Evolutionary conservation across 1,140 invertebrate species (phyloP), one percentile per base, ranked within the genome.

Genomic region (Gryon sp.): DNA sequence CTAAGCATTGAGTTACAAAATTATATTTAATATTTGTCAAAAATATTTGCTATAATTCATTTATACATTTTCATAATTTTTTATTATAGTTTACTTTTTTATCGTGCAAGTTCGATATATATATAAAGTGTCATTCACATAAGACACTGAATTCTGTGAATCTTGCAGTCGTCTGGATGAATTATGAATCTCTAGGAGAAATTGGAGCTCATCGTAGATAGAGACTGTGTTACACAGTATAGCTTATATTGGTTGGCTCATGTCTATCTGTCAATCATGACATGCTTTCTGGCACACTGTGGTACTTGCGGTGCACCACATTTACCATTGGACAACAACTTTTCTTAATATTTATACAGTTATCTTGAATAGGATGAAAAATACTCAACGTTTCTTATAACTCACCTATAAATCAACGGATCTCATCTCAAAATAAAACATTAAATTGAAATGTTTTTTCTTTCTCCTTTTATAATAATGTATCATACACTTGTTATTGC

Each of bases 191-290:
- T 38, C 1, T 11, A 12, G 1, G 62, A 50, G 77, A 79, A 79
- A 79, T 62, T 73, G 68, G 62, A 73, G 48, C 72, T 59, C 62
- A 24, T 59, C 57, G 62, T 52, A 65, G 50, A 79, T 79, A 43
- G 62, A n/a, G n/a, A 50, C 72, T 55, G 55, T 65, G 26, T 76
- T 68, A 72, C 62, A 59, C 38, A 30, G 70, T 70, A 68, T 78
- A 75, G 57, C 72, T 76, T 76, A 78, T n/a, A n/a, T 63, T 60
- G 24, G 18, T 18, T 60, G 26, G 70, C 40, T 80, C 24, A 53
- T 52, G 63, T 68, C 65, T 72, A 80, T 83, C 78, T 76, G 80
- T 83, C 79, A 79, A 82, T 84, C 81, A 82, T 59, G 40, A 34
- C 65, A 4, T 77, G 66, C 79, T 76, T 80, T 84, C 76, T 43